Evolutionary conservation across 2,113 vertebrate species (phyloP), one percentile per base, ranked within the genome.

Genomic region (Solenodon paradoxus): DNA sequence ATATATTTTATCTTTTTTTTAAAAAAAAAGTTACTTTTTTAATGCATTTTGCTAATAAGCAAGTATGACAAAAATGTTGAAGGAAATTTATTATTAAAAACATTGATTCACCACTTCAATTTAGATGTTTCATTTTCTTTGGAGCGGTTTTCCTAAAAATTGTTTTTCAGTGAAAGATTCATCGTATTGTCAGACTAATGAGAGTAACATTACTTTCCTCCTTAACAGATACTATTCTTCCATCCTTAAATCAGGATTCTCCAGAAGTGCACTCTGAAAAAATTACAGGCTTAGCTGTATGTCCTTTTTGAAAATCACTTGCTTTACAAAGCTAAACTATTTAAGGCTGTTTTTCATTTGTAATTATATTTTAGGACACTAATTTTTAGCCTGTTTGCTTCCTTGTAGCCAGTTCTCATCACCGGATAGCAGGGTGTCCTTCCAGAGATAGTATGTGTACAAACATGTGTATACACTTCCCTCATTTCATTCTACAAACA

Each of bases 321-420:
- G 40, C 32, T 93, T 81, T 79, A 69, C 19, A 77, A 75, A 92
- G 66, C 38, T 77, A 71, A 66, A 59, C 32, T 17, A 88, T 64
- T 91, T 84, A 80, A 74, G 68, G 12, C 32, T 78, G 7, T 83
- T 47, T 69, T 78, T 90, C 90, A 86, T 93, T 95, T 92, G 88
- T 49, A 85, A 38, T 78, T 95, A 59, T 74, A 30, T 88, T 92
- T 92, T 88, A 85, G 42, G 35, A 49, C 59, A 80, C 7, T 90
- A 28, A 13, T 24, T 86, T 91, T 89, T 75, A 71, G 59, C 3
- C 0, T 64, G 38, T 95, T 92, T 92, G 51, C 40, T 63, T 90
- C 9, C 28, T 42, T 68, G 15, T 86, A 40, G 49, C 71, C 57
- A 38, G 10, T 35, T 69, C 0, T 94, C 28, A 35, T 74, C 78